A percentile compares a stretch with the other conserved stretches of the same genome.
phyloP scores from a whole-genome alignment of 2,113 vertebrate genomes.

The Nycticebus coucang region DNA sequence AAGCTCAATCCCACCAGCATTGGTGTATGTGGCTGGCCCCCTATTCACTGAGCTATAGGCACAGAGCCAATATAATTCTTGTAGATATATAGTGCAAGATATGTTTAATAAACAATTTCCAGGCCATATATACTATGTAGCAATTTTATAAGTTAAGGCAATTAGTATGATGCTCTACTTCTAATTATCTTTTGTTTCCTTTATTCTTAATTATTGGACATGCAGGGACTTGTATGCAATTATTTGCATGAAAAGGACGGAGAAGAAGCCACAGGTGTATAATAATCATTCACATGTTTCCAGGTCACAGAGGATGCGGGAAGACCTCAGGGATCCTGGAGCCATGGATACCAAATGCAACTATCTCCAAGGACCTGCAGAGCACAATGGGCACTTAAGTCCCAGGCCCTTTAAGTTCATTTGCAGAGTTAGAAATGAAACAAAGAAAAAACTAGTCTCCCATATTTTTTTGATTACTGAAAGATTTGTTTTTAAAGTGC shows the following conservation, averaged over 20 bases:
- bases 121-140: background rate
- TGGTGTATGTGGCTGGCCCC: too few relatives aligned
- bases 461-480: background rate
- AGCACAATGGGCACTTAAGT: background rate
- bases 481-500: background rate
- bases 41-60: too few relatives aligned
- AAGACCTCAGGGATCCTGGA: background rate
- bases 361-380: background rate
- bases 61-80: conserved; percentile 16
- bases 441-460: background rate
- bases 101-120: background rate
- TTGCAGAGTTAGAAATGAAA: conserved; percentile 60
- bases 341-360: background rate
- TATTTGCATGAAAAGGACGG: background rate
- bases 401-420: background rate
- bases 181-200: background rate
- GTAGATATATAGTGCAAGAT: background rate
- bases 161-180: background rate
- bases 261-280: background rate
- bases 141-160: background rate
- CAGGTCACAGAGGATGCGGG: background rate
- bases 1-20: too few relatives aligned
- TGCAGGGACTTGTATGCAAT: background rate
- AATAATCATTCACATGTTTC: background rate
- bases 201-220: background rate